Evolutionary conservation across 2,113 vertebrate genomes (phyloP).

Genomic region (Nothoprocta pentlandii): DNA sequence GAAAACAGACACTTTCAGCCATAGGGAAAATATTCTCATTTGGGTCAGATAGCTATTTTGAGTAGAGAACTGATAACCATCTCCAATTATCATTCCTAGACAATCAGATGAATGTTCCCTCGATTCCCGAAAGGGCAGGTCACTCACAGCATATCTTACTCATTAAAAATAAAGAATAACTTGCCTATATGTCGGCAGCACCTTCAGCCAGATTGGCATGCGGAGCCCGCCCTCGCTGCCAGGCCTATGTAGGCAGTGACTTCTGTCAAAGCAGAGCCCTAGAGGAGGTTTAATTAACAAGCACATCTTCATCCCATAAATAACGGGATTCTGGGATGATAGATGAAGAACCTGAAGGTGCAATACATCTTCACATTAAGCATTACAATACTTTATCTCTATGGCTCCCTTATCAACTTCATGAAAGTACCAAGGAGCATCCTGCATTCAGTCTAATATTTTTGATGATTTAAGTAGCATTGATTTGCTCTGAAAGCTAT

Average conservation of each 20-base stretch:
- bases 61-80: background rate
- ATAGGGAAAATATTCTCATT: background rate
- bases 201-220: background rate
- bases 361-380: background rate
- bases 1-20: background rate
- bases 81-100: background rate
- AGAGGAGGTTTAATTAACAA: background rate
- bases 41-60: constrained; percentile 23
- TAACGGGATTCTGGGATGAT: background rate
- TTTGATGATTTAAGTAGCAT: background rate
- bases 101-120: background rate
- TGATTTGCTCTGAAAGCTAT: background rate
- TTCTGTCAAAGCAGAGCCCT: background rate
- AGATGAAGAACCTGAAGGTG: background rate
- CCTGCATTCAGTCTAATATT: background rate
- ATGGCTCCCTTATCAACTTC: background rate
- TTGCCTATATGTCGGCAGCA: background rate
- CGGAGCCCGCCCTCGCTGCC: fast-evolving
- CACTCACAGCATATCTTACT: background rate
- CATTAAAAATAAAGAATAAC: background rate
- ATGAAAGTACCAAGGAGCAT: background rate
- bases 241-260: background rate
- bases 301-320: background rate
- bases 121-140: background rate
- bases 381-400: background rate